Base-by-base conservation (phyloP, 2,113 vertebrate species). In the Leptocoma aspasia region DNA sequence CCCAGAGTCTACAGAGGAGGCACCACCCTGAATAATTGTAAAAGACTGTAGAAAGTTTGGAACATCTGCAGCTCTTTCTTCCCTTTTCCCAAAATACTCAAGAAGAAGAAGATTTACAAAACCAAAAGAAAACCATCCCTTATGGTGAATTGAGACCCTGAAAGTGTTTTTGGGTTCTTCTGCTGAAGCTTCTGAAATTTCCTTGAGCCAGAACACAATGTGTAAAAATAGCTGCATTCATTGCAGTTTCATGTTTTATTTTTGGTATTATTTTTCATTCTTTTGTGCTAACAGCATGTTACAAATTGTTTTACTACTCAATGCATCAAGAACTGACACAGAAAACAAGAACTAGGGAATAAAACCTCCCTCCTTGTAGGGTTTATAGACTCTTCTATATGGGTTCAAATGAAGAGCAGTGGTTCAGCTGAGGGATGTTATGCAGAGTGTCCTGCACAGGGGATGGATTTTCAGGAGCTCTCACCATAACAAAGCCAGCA, bases 261-360 rank as follows among this genome's bases (percentile, higher is more conserved):
- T 97, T 90, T 86, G 87, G 92, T 71, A 93, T 95, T 95, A 92
- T 95, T 96, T 95, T 94, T 96, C 77, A 89, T 90, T 95, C 82
- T 92, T 97, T 94, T 89, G 90, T 89, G 72, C 94, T 94, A 96
- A 84, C 93, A 90, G 89, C 86, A 61, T 56, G 82, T 85, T 96
- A 96, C 90, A 90, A 94, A 93, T 93, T 93, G 82, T 92, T 96
- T 93, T 92, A 95, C 92, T 96, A 89, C 92, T 95, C 86, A 84
- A 15, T 94, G 86, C 69, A 93, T 94, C 92, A 92, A 86, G 82
- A 90, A 53, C 76, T 90, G 86, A 93, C 90, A 90, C 8, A 83
- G 76, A 78, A 95, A 96, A 89, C 68, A 94, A 93, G 90, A 92
- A 71, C 41, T 33, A 33, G 72, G 82, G 80, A 92, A 94, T 78